Conservation (phyloP, 2,797 vertebrate genomes). For the Setipinna tenuifilis region DNA sequence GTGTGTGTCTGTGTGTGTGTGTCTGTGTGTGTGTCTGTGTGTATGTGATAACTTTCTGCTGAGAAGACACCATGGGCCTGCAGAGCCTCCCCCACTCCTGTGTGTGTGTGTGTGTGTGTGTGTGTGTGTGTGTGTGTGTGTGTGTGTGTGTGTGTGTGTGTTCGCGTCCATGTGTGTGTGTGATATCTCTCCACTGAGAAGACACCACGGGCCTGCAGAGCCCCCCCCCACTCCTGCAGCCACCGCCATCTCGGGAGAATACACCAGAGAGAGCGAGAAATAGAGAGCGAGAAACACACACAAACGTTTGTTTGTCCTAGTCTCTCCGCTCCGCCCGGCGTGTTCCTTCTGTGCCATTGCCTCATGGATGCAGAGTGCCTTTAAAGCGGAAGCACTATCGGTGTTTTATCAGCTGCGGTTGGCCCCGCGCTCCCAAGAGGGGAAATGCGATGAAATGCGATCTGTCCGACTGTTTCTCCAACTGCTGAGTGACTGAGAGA, state of each 20-base stretch:
- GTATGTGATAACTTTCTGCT: neutral
- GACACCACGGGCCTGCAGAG: too few relatives aligned
- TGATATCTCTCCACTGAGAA: too few relatives aligned
- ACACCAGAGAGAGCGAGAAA: constrained; percentile 48
- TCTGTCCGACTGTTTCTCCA: neutral
- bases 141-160: too few relatives aligned
- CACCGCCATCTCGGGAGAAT: constrained; percentile 41
- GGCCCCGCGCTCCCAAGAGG: neutral
- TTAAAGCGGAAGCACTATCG: constrained; percentile 1
- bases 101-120: too few relatives aligned
- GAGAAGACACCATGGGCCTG: neutral
- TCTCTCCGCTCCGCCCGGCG: neutral
- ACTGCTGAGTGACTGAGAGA: neutral
- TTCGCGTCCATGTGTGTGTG: too few relatives aligned
- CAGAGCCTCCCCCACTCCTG: neutral
- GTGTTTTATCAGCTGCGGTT: neutral
- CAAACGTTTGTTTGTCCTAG: constrained; percentile 13
- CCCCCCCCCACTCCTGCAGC: neutral
- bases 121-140: too few relatives aligned
- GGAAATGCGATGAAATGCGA: neutral
- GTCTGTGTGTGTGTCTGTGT: too few relatives aligned
- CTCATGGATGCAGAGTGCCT: neutral
- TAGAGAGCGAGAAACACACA: constrained; percentile 47
- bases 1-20: too few relatives aligned
- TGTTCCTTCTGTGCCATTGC: constrained; percentile 7